Conservation (phyloP, 2,888 invertebrate species). For the Brenthis hecate region DNA sequence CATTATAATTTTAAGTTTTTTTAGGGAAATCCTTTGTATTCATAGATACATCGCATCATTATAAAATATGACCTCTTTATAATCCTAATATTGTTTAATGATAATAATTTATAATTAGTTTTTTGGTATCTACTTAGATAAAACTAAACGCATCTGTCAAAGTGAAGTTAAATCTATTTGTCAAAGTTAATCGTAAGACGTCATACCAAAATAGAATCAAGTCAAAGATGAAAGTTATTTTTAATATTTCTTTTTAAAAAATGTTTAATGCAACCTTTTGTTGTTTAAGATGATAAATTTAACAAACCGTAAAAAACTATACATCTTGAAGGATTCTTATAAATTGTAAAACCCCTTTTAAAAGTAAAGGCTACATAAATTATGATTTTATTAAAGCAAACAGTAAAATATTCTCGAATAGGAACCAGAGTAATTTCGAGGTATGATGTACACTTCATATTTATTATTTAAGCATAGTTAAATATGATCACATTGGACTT, state of each 20-base stretch:
- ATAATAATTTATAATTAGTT: constrained; percentile 5
- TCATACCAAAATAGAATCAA: constrained; percentile 74
- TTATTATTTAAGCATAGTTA: constrained; percentile 27
- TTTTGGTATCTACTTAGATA: constrained; percentile 8
- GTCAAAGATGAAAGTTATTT: constrained; percentile 79
- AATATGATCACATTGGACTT: no score
- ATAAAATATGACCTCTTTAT: constrained; percentile 5
- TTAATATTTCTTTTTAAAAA: constrained; percentile 60
- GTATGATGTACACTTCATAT: constrained; percentile 53
- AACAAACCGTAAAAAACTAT: constrained; percentile 47
- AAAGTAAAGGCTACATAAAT: constrained; percentile 65
- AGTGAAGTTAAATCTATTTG: not conserved
- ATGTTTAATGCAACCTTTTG: constrained; percentile 49
- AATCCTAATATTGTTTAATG: constrained; percentile 16
- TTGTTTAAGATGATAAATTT: constrained; percentile 54
- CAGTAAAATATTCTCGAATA: constrained; percentile 66
- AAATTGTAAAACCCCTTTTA: constrained; percentile 50
- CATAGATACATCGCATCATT: no score
- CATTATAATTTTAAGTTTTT: no score
- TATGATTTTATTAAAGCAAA: constrained; percentile 77
- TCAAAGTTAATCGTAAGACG: constrained; percentile 39
- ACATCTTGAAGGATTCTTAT: constrained; percentile 49
- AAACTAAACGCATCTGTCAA: constrained; percentile 26
- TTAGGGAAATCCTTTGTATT: no score
- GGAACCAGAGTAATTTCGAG: constrained; percentile 67